Conservation (phyloP, 2,888 invertebrate genomes). For the Erebia aethiops region DNA sequence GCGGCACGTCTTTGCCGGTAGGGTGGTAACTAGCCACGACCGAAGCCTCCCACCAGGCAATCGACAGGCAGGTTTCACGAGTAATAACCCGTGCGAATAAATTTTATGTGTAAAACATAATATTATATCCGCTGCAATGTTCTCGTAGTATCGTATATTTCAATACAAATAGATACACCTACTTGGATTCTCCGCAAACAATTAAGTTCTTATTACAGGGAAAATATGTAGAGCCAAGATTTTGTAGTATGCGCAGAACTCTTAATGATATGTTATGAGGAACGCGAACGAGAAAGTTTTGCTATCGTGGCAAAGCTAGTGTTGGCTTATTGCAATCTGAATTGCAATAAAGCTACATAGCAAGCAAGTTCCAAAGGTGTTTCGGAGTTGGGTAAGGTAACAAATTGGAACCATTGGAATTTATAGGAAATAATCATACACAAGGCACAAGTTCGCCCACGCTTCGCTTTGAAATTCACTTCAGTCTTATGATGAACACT, state of each 20-base stretch:
- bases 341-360: slow-evolving; percentile 59
- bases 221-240: slow-evolving; percentile 29
- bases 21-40: too few species aligned
- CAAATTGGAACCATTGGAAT: slow-evolving; percentile 62
- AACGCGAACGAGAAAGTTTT: slow-evolving; percentile 68
- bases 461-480: slow-evolving; percentile 61
- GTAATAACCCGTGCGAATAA: not conserved
- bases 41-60: too few species aligned
- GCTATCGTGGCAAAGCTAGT: slow-evolving; percentile 61
- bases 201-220: slow-evolving; percentile 20
- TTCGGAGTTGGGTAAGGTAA: slow-evolving; percentile 64
- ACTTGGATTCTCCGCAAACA: slow-evolving; percentile 5
- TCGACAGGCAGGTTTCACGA: too few species aligned
- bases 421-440: slow-evolving; percentile 72
- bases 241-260: slow-evolving; percentile 26
- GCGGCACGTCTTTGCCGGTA: too few species aligned
- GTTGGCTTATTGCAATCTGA: slow-evolving; percentile 73
- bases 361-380: slow-evolving; percentile 65
- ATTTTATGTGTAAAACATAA: not conserved
- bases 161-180: slow-evolving; percentile 2
- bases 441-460: slow-evolving; percentile 51
- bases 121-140: not conserved
- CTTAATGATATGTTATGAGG: slow-evolving; percentile 63
- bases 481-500: slow-evolving; percentile 55
- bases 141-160: slow-evolving; percentile 6